phyloP scores from a whole-genome alignment of 2,797 vertebrate genomes.

The Vultur gryphus region DNA sequence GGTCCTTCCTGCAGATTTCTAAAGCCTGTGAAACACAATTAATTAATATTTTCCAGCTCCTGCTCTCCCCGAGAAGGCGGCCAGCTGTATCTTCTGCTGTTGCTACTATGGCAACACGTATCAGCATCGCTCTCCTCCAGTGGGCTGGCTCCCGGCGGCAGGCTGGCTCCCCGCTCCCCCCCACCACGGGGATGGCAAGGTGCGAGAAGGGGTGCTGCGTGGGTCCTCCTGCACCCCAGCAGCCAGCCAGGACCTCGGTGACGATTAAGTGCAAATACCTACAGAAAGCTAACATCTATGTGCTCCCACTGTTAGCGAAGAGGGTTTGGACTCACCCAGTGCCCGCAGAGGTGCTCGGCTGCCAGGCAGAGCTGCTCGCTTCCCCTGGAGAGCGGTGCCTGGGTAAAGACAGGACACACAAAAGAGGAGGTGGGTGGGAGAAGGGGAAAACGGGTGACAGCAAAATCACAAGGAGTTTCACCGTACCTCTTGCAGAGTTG shows the following conservation, averaged over 20 bases:
- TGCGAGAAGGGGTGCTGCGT: neutral
- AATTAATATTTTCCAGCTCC: conserved; percentile 2
- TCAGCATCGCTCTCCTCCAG: neutral
- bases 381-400: neutral
- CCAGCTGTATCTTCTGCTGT: conserved; percentile 39
- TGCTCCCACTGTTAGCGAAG: neutral
- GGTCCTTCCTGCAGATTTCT: neutral
- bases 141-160: neutral
- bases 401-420: neutral
- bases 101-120: conserved; percentile 48
- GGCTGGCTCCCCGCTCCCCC: neutral
- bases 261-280: neutral
- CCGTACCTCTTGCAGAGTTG: neutral
- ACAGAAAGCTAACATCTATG: accelerated
- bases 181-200: accelerated
- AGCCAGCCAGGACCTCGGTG: neutral
- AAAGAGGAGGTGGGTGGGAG: neutral
- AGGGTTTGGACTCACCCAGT: neutral
- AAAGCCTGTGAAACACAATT: conserved; percentile 1
- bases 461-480: neutral
- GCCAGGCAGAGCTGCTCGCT: neutral
- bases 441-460: neutral
- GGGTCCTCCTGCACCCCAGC: neutral
- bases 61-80: neutral
- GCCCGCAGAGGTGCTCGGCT: neutral